Percentiles rank a stretch among this genome's conserved stretches.
Evolutionary conservation across 2,888 invertebrate species (phyloP).

Genomic region (Cactoblastis cactorum): DNA sequence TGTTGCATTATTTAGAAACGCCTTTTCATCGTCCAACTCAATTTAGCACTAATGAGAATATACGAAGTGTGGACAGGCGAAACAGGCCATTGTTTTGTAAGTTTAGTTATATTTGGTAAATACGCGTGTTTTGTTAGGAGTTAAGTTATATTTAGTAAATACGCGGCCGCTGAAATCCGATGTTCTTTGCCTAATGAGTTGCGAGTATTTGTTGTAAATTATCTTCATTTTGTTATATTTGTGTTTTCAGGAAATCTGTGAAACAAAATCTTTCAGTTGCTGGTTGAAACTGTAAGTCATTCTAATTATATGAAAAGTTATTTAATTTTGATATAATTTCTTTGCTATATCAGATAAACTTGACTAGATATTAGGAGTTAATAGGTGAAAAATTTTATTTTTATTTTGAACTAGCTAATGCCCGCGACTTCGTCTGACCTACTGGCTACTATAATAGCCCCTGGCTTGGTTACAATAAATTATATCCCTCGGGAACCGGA

Average conservation of each 20-base stretch:
- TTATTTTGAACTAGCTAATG: too few species aligned
- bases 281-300: too few species aligned
- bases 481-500: too few species aligned
- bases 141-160: conserved; percentile 5
- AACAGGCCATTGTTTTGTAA: conserved; percentile 22
- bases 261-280: too few species aligned
- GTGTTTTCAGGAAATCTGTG: neutral
- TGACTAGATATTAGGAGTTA: too few species aligned
- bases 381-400: too few species aligned
- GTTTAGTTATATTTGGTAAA: conserved; percentile 3
- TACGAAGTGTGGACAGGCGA: conserved; percentile 36
- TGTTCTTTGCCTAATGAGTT: conserved; percentile 1
- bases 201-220: neutral
- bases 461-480: too few species aligned
- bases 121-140: conserved; percentile 13
- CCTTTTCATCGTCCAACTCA: conserved; percentile 16
- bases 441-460: too few species aligned
- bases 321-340: too few species aligned
- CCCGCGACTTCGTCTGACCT: too few species aligned
- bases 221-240: neutral
- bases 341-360: too few species aligned
- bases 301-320: too few species aligned
- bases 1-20: neutral
- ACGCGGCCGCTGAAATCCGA: neutral
- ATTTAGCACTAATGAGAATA: conserved; percentile 42